phyloP scores from a whole-genome alignment of 2,797 vertebrate genomes.

The Triplophysa yarkandensis region DNA sequence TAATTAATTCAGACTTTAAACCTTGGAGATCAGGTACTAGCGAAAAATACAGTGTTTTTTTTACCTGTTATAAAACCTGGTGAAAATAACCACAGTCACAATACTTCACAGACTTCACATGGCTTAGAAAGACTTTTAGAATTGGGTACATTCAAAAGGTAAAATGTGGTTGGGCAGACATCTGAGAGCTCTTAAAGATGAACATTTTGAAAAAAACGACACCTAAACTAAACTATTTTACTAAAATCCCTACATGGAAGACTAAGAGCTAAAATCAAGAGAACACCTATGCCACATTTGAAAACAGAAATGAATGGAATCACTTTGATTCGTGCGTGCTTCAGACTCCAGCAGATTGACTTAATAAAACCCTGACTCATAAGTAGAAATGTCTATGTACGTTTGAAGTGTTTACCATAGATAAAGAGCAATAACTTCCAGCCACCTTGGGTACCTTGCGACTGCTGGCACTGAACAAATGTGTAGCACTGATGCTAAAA shows the following conservation, averaged over 20 bases:
- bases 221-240: constrained; percentile 13
- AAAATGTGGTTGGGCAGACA: constrained; percentile 1
- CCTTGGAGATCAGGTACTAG: not conserved
- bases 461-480: constrained; percentile 27
- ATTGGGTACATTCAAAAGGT: not conserved
- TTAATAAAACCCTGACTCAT: constrained; percentile 39
- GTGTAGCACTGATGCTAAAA: constrained; percentile 19
- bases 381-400: constrained; percentile 23
- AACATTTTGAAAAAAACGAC: not conserved
- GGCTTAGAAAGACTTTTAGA: not conserved
- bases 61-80: not conserved
- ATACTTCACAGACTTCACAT: not conserved
- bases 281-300: constrained; percentile 13
- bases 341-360: constrained; percentile 15
- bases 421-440: constrained; percentile 44
- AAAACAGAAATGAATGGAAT: constrained; percentile 35
- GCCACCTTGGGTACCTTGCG: constrained; percentile 28
- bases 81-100: not conserved
- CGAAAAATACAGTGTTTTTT: not conserved
- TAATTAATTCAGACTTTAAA: not conserved
- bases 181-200: constrained; percentile 28
- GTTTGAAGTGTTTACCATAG: constrained; percentile 45
- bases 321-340: constrained; percentile 28
- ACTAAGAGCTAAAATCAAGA: constrained; percentile 28
- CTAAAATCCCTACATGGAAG: constrained; percentile 8